phyloP scores from a whole-genome alignment of 2,888 invertebrate genomes.

The Opisthograptis luteolata region DNA sequence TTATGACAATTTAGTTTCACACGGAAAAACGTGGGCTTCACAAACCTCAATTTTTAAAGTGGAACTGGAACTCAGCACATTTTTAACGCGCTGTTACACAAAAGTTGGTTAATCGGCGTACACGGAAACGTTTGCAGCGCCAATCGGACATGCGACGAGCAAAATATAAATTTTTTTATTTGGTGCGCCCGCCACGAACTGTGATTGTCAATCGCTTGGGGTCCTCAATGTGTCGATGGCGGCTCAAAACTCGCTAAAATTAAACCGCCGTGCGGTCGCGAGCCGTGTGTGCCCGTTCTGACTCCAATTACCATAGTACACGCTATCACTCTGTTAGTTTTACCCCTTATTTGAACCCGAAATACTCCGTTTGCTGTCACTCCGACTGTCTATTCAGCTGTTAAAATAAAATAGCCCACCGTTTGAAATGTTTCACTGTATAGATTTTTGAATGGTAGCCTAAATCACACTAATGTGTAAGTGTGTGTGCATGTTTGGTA shows the following conservation, averaged over 20 bases:
- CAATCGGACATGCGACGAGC: not conserved
- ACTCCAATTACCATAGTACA: conserved; percentile 54
- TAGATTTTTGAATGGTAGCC: no score
- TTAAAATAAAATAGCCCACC: not conserved
- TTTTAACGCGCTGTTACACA: conserved; percentile 17
- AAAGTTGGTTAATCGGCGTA: conserved; percentile 4
- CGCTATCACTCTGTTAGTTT: conserved; percentile 60
- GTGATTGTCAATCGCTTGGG: conserved; percentile 55
- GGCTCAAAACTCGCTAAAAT: conserved; percentile 60
- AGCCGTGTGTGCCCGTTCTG: not conserved
- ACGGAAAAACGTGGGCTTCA: no score
- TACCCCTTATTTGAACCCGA: conserved; percentile 45
- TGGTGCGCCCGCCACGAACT: conserved; percentile 32
- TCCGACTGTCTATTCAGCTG: conserved; percentile 15
- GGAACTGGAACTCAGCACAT: not conserved
- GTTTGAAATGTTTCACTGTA: not conserved
- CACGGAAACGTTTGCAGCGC: conserved; percentile 3
- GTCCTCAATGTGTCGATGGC: conserved; percentile 44
- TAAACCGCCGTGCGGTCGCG: conserved; percentile 45
- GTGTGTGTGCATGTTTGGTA: no score
- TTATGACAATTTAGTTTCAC: no score
- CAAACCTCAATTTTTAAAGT: not conserved
- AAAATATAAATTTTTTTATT: conserved; percentile 38
- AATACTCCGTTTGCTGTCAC: conserved; percentile 40
- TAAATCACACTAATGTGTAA: no score